Base-by-base conservation (phyloP, 2,797 vertebrate species). In the Tangara arthus region DNA sequence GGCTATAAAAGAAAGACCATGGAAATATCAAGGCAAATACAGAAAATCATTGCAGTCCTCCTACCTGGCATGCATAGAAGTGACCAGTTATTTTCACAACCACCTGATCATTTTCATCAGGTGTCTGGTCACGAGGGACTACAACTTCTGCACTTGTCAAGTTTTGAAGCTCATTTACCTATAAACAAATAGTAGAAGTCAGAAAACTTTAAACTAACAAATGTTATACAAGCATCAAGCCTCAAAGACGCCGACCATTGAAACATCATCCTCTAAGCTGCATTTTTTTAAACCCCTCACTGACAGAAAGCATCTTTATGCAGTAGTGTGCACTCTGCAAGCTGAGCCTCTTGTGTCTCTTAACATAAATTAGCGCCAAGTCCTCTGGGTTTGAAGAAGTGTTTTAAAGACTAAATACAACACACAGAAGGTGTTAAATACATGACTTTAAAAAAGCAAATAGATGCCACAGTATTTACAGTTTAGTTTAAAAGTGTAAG, bases 81-180 rank as follows among this genome's bases (percentile, higher is more conserved):
- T 99, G 99, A 95, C 99, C 99, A 71, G 98, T 99, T 97, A 99
- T 99, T 98, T 99, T 99, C 63, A 99, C 99, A 94, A 99, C 98
- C 89, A 99, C 99, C 98, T 99, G 99, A 97, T 99, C 99, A 13
- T 99, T 99, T 97, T 99, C 99, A 61, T 99, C 99, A 59, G 99
- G 99, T 8, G 99, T 99, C 98, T 99, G 99, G 97, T 99, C 99
- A 97, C 99, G 98, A 75, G 99, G 99, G 84, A 99, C 99, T 96
- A 99, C 99, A 94, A 99, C 99, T 97, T 99, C 99, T 64, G 99
- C 99, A 94, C 99, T 99, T 94, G 99, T 99, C 97, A 99, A 98
- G 97, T 99, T 99, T 97, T 99, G 99, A 93, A 99, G 98, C 97
- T 99, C 99, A 52, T 99, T 99, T 91, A 99, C 99, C 99, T 99